These are phyloP conservation scores for Chydorus sphaericus DNA, from an alignment of 2,888 invertebrate genomes.

Conservation along the genomic window DNA sequence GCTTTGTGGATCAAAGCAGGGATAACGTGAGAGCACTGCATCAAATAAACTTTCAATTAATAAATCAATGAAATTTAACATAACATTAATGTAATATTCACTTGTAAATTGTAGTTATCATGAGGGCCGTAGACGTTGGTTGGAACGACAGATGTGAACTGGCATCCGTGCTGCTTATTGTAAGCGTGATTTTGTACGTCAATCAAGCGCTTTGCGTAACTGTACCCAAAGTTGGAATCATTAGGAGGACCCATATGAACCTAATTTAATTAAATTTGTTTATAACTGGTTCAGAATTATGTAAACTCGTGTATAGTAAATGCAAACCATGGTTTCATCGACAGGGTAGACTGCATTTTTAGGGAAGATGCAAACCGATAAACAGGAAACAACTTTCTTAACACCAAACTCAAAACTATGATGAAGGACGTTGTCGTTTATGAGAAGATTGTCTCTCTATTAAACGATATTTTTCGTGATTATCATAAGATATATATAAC, in stretches of 20 bases:
- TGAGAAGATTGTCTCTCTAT: constrained; percentile 56
- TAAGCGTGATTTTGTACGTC: constrained; percentile 67
- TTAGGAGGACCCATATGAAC: constrained; percentile 96
- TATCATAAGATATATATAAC: not conserved
- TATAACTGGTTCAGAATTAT: not conserved
- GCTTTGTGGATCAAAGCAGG: constrained; percentile 85
- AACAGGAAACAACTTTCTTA: constrained; percentile 89
- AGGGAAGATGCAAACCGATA: constrained; percentile 98
- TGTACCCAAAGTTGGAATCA: constrained; percentile 91
- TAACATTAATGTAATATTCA: too few species aligned
- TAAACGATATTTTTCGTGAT: constrained; percentile 18
- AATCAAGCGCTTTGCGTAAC: constrained; percentile 92
- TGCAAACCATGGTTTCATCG: constrained; percentile 84
- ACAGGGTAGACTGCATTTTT: constrained; percentile 95
- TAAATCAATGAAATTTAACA: not conserved
- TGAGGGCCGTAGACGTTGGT: constrained; percentile 96
- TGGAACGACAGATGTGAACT: constrained; percentile 86
- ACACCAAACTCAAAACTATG: constrained; percentile 61
- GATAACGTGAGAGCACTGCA: constrained; percentile 31
- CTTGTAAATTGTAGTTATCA: constrained; percentile 79
- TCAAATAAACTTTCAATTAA: not conserved
- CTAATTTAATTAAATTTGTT: constrained; percentile 32
- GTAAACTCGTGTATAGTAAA: not conserved
- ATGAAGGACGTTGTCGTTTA: constrained; percentile 88
- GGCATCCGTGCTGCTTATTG: constrained; percentile 53